Conservation (phyloP, 2,888 invertebrate species). For the Trichogramma evanescens region DNA sequence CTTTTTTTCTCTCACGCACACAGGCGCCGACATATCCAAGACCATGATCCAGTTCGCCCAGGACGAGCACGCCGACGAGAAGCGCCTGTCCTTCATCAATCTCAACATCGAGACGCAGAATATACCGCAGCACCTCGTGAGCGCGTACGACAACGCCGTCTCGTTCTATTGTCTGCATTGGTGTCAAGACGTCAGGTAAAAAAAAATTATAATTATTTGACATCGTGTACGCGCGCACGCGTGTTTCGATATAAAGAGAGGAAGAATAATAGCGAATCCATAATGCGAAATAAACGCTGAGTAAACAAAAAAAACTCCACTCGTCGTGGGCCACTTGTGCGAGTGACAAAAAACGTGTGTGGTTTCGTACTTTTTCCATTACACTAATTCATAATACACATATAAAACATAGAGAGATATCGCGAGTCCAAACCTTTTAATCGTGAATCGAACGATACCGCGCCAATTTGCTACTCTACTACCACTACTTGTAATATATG, state of each 20-base stretch:
- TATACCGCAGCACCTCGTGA: constrained; percentile 49
- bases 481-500: too few relatives aligned
- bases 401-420: too few relatives aligned
- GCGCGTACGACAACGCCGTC: constrained; percentile 60
- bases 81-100: constrained; percentile 46
- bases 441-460: too few relatives aligned
- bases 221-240: too few relatives aligned
- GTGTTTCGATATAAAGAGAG: not conserved
- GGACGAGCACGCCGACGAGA: constrained; percentile 50
- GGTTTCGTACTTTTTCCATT: too few relatives aligned
- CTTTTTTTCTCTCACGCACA: not conserved
- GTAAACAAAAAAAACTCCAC: too few relatives aligned
- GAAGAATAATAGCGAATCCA: not conserved
- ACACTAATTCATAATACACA: too few relatives aligned
- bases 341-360: too few relatives aligned
- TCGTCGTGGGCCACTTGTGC: too few relatives aligned
- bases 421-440: too few relatives aligned
- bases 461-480: too few relatives aligned
- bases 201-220: not conserved
- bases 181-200: constrained; percentile 66
- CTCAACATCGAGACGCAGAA: constrained; percentile 55
- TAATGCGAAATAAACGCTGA: not conserved
- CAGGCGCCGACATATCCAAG: constrained; percentile 65
- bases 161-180: constrained; percentile 77
- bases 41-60: constrained; percentile 65